Conservation (phyloP, 2,888 invertebrate species). For the Sceliomorpha sp. region DNA sequence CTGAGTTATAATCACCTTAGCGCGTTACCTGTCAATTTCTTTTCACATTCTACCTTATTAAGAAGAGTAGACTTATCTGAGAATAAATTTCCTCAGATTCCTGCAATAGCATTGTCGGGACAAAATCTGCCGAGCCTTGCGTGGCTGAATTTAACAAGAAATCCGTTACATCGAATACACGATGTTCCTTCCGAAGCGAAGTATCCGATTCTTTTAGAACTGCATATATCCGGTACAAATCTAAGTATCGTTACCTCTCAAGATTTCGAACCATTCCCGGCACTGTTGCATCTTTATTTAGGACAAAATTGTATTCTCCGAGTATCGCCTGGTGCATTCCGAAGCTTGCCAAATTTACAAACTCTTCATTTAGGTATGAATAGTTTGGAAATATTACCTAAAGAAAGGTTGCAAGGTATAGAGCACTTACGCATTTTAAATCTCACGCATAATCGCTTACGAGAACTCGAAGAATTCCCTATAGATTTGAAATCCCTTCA, state of each 20-base stretch:
- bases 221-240: constrained; percentile 90
- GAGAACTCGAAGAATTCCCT: constrained; percentile 91
- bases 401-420: constrained; percentile 91
- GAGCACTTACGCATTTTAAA: constrained; percentile 88
- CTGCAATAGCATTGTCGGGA: constrained; percentile 88
- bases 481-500: constrained; percentile 88
- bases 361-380: constrained; percentile 92
- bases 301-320: constrained; percentile 88
- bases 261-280: constrained; percentile 92
- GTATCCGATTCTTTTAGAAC: constrained; percentile 88
- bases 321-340: constrained; percentile 92
- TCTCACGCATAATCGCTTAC: constrained; percentile 91
- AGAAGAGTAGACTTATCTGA: constrained; percentile 89
- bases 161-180: constrained; percentile 88
- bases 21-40: constrained; percentile 90
- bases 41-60: constrained; percentile 87
- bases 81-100: constrained; percentile 90
- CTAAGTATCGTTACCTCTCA: constrained; percentile 91
- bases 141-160: constrained; percentile 91
- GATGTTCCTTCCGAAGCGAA: constrained; percentile 86
- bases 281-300: constrained; percentile 87
- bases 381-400: constrained; percentile 90
- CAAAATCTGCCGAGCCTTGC: constrained; percentile 87
- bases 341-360: constrained; percentile 87
- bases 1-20: constrained; percentile 88